phyloP scores from a whole-genome alignment of 2,797 vertebrate species.

The Pantherophis alleghaniensis region DNA sequence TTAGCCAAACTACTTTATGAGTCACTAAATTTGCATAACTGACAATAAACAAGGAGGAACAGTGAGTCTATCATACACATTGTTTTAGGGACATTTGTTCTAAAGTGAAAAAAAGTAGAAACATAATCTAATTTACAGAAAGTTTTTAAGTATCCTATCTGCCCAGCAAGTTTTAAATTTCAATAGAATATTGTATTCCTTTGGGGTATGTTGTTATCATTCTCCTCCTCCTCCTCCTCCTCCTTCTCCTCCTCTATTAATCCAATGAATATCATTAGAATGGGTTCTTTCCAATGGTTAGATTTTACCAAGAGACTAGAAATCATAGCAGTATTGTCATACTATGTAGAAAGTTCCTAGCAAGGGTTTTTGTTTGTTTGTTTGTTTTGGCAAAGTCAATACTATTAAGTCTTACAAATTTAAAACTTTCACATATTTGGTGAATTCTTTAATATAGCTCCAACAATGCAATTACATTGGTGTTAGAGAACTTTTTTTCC shows the following conservation, averaged over 20 bases:
- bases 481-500: background rate
- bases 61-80: background rate
- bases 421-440: background rate
- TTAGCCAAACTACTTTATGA: background rate
- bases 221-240: background rate
- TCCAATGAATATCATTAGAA: background rate
- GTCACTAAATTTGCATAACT: background rate
- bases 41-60: background rate
- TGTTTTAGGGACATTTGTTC: background rate
- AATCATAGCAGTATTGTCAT: background rate
- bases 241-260: background rate
- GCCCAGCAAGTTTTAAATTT: background rate
- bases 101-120: background rate
- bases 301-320: background rate
- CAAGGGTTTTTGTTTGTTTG: background rate
- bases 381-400: background rate
- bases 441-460: background rate
- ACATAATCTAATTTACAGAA: background rate
- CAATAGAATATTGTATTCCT: background rate
- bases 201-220: background rate
- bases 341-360: background rate
- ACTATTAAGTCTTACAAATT: background rate
- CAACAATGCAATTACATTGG: background rate
- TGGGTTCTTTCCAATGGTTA: background rate
- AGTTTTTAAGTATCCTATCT: background rate